Evolutionary conservation across 2,113 vertebrate species (phyloP).

Genomic region (Zeus faber): DNA sequence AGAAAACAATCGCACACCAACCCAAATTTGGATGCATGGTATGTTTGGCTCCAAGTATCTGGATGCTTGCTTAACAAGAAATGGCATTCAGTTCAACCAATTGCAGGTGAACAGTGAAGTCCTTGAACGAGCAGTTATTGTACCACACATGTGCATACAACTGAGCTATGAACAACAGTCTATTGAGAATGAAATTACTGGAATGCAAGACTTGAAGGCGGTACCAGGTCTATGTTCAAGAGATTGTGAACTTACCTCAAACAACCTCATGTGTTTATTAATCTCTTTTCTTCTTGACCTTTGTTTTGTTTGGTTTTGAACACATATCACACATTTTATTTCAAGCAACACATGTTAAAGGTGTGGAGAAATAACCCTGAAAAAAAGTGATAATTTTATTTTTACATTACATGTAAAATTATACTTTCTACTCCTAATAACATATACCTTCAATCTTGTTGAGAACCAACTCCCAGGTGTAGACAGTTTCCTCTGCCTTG

Average conservation of each 20-base stretch:
- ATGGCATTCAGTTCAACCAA: conserved; percentile 1
- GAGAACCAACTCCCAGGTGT: too few relatives aligned
- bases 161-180: background rate
- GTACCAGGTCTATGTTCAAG: background rate
- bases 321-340: background rate
- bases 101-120: conserved; percentile 1
- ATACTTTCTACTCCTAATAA: too few relatives aligned
- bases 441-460: too few relatives aligned
- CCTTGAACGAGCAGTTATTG: background rate
- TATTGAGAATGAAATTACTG: background rate
- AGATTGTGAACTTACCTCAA: conserved; percentile 1
- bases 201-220: conserved; percentile 6
- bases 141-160: background rate
- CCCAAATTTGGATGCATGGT: conserved; percentile 10
- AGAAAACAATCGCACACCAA: conserved; percentile 5
- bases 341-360: too few relatives aligned
- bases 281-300: too few relatives aligned
- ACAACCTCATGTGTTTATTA: background rate
- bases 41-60: conserved; percentile 8
- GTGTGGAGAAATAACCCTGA: too few relatives aligned
- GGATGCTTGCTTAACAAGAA: background rate
- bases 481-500: too few relatives aligned
- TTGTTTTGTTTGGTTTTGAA: too few relatives aligned
- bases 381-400: too few relatives aligned
- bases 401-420: too few relatives aligned